Percentiles rank a stretch among this genome's conserved stretches.
Conservation (phyloP, 2,888 invertebrate species). For the Matsumyia berberina region DNA sequence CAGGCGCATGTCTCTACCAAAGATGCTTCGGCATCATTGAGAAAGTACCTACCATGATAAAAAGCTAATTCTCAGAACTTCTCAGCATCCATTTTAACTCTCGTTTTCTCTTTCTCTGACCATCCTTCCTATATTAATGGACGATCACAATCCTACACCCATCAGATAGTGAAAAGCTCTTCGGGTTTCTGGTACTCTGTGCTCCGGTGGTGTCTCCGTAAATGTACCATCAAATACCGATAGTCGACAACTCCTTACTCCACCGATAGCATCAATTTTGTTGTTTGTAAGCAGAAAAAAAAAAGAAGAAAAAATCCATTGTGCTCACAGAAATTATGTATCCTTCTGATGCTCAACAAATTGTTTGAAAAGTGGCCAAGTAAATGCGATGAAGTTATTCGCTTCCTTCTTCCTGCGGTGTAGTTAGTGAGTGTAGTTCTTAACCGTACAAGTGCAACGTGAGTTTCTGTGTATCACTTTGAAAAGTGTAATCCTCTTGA, state of each 20-base stretch:
- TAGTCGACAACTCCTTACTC: slow-evolving; percentile 42
- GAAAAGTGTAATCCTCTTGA: slow-evolving; percentile 36
- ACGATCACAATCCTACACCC: slow-evolving; percentile 48
- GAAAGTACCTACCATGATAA: background rate
- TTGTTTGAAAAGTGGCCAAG: slow-evolving; percentile 69
- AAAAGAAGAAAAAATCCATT: slow-evolving; percentile 13
- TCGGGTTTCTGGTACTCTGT: slow-evolving; percentile 53
- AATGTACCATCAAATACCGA: slow-evolving; percentile 56
- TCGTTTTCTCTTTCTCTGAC: background rate
- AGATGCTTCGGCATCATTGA: slow-evolving; percentile 50
- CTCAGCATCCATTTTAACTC: slow-evolving; percentile 53
- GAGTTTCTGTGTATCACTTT: slow-evolving; percentile 48
- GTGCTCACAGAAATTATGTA: slow-evolving; percentile 49
- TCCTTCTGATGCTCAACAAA: slow-evolving; percentile 71
- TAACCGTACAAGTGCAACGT: slow-evolving; percentile 55
- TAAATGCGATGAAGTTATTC: slow-evolving; percentile 47
- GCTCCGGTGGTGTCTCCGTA: slow-evolving; percentile 34
- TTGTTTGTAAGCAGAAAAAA: slow-evolving; percentile 27
- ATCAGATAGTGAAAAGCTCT: slow-evolving; percentile 74
- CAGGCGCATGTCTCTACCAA: slow-evolving; percentile 47
- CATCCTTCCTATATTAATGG: slow-evolving; percentile 55
- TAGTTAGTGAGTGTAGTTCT: slow-evolving; percentile 41
- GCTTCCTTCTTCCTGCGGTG: slow-evolving; percentile 5
- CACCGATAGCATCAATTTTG: slow-evolving; percentile 56
- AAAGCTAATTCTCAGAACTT: slow-evolving; percentile 5